Percentiles rank a stretch among this genome's conserved stretches.
phyloP scores from a whole-genome alignment of 1,140 invertebrate species.

The Drosophila erecta region DNA sequence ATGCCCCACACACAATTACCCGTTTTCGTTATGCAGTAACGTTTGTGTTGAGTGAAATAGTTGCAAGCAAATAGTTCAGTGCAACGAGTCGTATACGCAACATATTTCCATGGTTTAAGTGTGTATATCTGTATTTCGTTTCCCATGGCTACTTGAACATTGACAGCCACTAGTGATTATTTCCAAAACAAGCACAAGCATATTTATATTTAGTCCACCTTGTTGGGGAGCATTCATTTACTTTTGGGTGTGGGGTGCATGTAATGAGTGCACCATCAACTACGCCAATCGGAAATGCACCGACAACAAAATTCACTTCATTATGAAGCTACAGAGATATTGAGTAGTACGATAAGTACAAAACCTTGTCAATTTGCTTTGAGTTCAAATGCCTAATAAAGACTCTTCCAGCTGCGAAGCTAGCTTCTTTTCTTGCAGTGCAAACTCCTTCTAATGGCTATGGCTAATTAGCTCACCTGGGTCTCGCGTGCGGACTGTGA shows the following conservation, averaged over 20 bases:
- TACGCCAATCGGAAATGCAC: too few relatives aligned
- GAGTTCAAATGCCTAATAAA: too few relatives aligned
- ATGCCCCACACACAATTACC: too few relatives aligned
- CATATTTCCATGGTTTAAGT: background rate
- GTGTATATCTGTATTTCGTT: background rate
- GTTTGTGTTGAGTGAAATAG: background rate
- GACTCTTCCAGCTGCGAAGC: too few relatives aligned
- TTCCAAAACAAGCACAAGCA: too few relatives aligned
- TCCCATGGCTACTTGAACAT: too few relatives aligned
- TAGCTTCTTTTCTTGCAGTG: background rate
- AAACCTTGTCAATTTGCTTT: too few relatives aligned
- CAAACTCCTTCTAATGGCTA: background rate
- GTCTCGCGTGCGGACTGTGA: constrained; percentile 91
- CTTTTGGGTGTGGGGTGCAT: background rate
- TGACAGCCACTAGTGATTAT: too few relatives aligned
- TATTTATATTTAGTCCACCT: background rate
- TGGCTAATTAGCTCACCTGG: constrained; percentile 85
- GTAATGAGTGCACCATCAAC: background rate
- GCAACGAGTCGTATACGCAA: background rate
- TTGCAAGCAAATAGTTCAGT: background rate
- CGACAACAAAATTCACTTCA: too few relatives aligned
- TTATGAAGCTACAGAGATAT: too few relatives aligned
- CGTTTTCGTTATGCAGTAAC: too few relatives aligned
- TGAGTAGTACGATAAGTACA: too few relatives aligned
- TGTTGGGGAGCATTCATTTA: background rate